A percentile compares a stretch with the other conserved stretches of the same genome.
Evolutionary conservation across 2,888 invertebrate genomes (phyloP).

Genomic region (Napeogenes sylphis): DNA sequence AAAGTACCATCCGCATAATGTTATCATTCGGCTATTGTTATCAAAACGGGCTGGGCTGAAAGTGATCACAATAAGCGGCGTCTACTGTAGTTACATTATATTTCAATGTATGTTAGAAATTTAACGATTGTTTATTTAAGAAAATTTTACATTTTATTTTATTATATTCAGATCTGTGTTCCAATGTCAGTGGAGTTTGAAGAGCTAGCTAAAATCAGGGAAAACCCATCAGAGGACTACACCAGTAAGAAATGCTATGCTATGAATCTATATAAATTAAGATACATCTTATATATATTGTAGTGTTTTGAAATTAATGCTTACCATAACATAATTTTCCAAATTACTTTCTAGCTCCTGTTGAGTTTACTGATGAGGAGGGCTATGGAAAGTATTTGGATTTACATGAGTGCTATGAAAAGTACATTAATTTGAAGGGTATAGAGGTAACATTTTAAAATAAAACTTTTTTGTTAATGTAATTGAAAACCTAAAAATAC

Average conservation of each 20-base stretch:
- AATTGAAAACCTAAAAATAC: too few relatives aligned
- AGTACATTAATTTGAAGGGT: slow-evolving; percentile 97
- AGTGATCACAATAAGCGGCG: too few relatives aligned
- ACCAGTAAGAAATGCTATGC: slow-evolving; percentile 76
- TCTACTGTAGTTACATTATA: neutral
- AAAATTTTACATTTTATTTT: neutral
- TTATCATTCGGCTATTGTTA: too few relatives aligned
- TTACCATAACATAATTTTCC: too few relatives aligned
- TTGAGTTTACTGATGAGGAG: slow-evolving; percentile 99
- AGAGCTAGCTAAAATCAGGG: slow-evolving; percentile 91
- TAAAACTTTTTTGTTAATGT: too few relatives aligned
- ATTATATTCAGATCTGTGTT: slow-evolving; percentile 84
- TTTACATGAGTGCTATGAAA: slow-evolving; percentile 96
- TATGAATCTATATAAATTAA: too few relatives aligned
- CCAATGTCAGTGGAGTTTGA: slow-evolving; percentile 99
- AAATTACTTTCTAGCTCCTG: slow-evolving; percentile 78
- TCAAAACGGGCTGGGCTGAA: too few relatives aligned
- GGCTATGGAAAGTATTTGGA: slow-evolving; percentile 99
- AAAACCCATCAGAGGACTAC: slow-evolving; percentile 90
- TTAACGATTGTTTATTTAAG: too few relatives aligned
- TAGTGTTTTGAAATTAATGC: too few relatives aligned
- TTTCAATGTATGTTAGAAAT: too few relatives aligned
- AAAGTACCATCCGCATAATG: too few relatives aligned
- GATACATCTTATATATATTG: too few relatives aligned
- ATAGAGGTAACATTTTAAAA: slow-evolving; percentile 82